Evolutionary conservation across 1,140 invertebrate species (phyloP).

Genomic region (Cyclina sinensis): DNA sequence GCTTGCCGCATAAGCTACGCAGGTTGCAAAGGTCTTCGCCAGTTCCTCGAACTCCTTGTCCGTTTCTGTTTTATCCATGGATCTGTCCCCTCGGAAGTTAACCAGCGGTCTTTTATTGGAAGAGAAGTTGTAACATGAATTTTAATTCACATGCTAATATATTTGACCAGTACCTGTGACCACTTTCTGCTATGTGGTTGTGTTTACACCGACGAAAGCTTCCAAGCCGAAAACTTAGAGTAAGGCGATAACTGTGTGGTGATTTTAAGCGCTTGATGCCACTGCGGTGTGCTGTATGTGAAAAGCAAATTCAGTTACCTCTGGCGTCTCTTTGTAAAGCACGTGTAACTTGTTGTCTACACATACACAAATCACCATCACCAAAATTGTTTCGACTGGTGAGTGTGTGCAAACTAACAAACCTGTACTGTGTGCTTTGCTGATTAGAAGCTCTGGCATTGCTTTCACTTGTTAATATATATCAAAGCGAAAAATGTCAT

Average conservation of each 20-base stretch:
- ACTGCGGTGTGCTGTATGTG: too few species aligned
- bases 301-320: too few species aligned
- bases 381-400: too few species aligned
- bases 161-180: background rate
- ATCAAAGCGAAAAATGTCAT: too few species aligned
- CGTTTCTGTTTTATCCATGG: background rate
- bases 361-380: too few species aligned
- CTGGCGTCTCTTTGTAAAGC: too few species aligned
- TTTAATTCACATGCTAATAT: background rate
- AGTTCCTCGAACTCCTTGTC: constrained; percentile 68
- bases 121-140: background rate
- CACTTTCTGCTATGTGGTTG: background rate
- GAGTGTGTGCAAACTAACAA: too few species aligned
- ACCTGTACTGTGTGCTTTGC: too few species aligned
- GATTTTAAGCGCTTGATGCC: too few species aligned
- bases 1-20: constrained; percentile 93
- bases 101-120: background rate
- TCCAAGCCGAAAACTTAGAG: background rate
- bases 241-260: background rate
- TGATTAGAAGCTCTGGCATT: too few species aligned
- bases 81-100: constrained; percentile 9
- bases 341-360: too few species aligned
- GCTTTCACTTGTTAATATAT: too few species aligned
- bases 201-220: background rate
- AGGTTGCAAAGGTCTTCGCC: constrained; percentile 86